phyloP scores from a whole-genome alignment of 2,113 vertebrate species.

The Pycnonotus jocosus region DNA sequence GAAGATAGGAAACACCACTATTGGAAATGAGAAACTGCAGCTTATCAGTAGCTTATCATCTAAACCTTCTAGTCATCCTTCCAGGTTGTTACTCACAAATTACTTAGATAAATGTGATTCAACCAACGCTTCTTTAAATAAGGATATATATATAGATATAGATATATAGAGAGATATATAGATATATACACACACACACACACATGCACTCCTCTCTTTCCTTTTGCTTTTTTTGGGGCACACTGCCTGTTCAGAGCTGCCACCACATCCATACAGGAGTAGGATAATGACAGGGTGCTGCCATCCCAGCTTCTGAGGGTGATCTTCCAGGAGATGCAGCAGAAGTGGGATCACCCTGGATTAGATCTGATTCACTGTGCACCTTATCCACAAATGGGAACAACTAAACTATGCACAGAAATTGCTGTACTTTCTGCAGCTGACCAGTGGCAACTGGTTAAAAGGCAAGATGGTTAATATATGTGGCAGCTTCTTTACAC shows the following conservation, averaged over 20 bases:
- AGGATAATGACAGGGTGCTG: background rate
- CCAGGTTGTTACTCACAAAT: background rate
- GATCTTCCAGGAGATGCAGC: background rate
- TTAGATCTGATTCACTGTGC: background rate
- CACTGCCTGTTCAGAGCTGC: background rate
- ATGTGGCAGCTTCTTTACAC: background rate
- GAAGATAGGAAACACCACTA: background rate
- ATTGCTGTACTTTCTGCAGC: background rate
- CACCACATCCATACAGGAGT: background rate
- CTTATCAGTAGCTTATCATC: background rate
- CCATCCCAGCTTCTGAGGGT: background rate
- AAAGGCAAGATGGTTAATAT: background rate
- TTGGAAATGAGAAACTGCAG: background rate
- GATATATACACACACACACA: background rate
- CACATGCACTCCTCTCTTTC: background rate
- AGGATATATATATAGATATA: background rate
- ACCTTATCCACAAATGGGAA: background rate
- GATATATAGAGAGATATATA: background rate
- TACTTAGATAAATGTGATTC: background rate
- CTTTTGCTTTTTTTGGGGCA: background rate
- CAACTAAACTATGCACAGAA: background rate
- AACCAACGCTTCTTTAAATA: background rate
- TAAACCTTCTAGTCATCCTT: background rate
- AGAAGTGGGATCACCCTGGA: background rate
- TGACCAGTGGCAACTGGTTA: background rate